Conservation (phyloP, 2,888 invertebrate species). For the Chrysopilus asiliformis region DNA sequence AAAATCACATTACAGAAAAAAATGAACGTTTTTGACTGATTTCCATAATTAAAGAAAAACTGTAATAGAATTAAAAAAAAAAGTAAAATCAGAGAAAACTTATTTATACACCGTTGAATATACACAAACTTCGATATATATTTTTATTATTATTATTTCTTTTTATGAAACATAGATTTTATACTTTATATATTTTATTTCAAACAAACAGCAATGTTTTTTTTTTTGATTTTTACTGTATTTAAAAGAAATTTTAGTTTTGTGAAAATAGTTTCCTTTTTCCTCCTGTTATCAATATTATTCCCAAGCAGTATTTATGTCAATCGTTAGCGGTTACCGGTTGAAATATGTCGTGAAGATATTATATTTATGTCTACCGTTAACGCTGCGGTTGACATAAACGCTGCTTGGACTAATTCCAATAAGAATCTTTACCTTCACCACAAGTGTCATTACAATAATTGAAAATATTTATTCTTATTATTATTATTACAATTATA, state of each 20-base stretch:
- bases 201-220: slow-evolving; percentile 6
- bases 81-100: slow-evolving; percentile 5
- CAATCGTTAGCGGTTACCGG: too few relatives aligned
- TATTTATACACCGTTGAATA: slow-evolving; percentile 10
- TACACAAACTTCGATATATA: too few relatives aligned
- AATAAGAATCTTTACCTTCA: slow-evolving; percentile 15
- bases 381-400: too few relatives aligned
- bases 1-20: slow-evolving; percentile 3
- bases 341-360: too few relatives aligned
- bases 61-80: slow-evolving; percentile 3
- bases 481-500: too few relatives aligned
- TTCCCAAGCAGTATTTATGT: too few relatives aligned
- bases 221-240: too few relatives aligned
- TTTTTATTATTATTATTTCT: slow-evolving; percentile 9
- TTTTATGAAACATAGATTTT: slow-evolving; percentile 4
- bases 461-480: slow-evolving; percentile 12
- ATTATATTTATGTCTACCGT: too few relatives aligned
- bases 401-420: too few relatives aligned
- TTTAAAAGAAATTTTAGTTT: too few relatives aligned
- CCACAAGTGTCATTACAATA: slow-evolving; percentile 23
- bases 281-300: too few relatives aligned
- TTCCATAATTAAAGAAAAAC: slow-evolving; percentile 10
- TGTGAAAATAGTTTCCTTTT: too few relatives aligned
- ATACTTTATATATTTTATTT: slow-evolving; percentile 6
- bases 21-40: slow-evolving; percentile 16